phyloP scores from a whole-genome alignment of 1,140 invertebrate species.

The Drosophila littoralis region DNA sequence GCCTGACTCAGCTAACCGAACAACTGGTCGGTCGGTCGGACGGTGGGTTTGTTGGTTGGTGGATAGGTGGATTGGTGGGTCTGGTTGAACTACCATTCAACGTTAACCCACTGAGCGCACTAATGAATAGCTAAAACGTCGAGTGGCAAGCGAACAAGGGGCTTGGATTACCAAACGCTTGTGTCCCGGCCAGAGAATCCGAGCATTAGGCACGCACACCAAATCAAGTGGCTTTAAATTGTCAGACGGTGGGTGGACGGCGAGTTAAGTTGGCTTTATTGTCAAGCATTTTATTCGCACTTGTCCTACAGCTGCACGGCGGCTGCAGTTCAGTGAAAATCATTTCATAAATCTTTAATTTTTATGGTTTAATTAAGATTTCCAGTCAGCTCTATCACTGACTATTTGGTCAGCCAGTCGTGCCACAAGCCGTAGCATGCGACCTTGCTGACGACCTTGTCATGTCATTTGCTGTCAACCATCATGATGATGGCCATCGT shows the following conservation, averaged over 20 bases:
- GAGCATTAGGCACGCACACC: conserved; percentile 74
- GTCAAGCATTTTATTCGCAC: conserved; percentile 17
- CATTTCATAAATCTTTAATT: conserved; percentile 80
- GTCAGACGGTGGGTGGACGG: conserved; percentile 42
- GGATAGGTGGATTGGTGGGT: not conserved
- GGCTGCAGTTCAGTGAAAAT: conserved; percentile 37
- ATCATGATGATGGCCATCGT: conserved; percentile 12
- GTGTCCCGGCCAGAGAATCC: conserved; percentile 55
- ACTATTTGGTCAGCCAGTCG: conserved; percentile 19
- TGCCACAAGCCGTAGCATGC: conserved; percentile 11
- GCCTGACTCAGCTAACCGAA: conserved; percentile 30
- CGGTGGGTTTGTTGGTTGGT: not conserved
- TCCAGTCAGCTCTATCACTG: not conserved
- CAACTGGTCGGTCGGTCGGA: not conserved
- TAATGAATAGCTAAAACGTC: conserved; percentile 52
- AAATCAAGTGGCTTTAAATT: conserved; percentile 78
- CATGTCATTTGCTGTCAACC: conserved; percentile 26
- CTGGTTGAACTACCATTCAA: conserved; percentile 12
- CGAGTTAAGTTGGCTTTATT: conserved; percentile 46
- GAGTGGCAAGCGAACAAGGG: conserved; percentile 51
- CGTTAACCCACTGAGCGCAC: conserved; percentile 16
- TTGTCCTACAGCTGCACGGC: conserved; percentile 3
- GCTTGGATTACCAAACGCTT: conserved; percentile 57
- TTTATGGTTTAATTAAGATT: conserved; percentile 74
- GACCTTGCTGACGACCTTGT: conserved; percentile 71